phyloP scores from a whole-genome alignment of 1,140 invertebrate species.

The Drosophila repletoides region DNA sequence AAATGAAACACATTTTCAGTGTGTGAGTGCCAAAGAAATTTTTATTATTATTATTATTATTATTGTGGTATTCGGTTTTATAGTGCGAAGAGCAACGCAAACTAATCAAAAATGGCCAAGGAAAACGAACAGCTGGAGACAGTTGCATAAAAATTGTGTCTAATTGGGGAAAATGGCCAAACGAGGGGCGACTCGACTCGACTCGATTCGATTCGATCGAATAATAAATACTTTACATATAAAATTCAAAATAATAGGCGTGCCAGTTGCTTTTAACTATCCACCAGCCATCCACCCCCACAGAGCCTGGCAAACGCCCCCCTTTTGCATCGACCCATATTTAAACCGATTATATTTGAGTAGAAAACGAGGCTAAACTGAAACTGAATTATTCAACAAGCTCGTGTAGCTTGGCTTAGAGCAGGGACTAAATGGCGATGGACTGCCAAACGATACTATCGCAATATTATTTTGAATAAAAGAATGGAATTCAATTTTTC shows the following conservation, averaged over 20 bases:
- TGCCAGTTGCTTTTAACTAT: constrained; percentile 59
- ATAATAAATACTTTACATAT: constrained; percentile 6
- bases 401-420: no score
- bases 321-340: constrained; percentile 67
- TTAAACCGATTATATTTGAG: constrained; percentile 63
- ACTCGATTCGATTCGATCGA: constrained; percentile 6
- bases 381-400: constrained; percentile 39
- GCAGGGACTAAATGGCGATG: no score
- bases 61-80: constrained; percentile 13
- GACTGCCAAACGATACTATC: no score
- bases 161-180: constrained; percentile 33
- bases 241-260: constrained; percentile 24
- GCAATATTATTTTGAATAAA: no score
- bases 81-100: neutral
- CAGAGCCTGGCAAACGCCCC: constrained; percentile 28
- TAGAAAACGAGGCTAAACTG: constrained; percentile 22
- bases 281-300: neutral
- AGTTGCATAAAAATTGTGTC: constrained; percentile 26
- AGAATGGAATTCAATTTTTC: no score
- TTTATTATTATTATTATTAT: constrained; percentile 32
- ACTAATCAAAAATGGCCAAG: constrained; percentile 15
- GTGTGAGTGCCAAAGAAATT: constrained; percentile 20
- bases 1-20: constrained; percentile 72
- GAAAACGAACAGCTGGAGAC: constrained; percentile 24
- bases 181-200: no score